phyloP scores from a whole-genome alignment of 92 coral and sea anemone species.

The Isaurus tuberculatus region DNA sequence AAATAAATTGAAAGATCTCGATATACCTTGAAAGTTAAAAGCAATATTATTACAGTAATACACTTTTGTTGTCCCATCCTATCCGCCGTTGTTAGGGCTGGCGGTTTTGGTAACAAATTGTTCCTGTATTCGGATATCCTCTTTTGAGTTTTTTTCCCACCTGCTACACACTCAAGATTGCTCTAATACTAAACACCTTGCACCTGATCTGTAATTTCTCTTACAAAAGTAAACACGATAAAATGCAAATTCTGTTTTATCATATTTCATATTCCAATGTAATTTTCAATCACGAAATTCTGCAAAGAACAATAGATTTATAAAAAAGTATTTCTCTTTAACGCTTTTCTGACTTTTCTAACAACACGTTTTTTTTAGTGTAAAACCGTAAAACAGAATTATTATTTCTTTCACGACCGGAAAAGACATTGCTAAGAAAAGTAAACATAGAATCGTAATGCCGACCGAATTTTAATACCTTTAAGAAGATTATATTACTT shows the following conservation, averaged over 20 bases:
- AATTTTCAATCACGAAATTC: not conserved
- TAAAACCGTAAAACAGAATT: not conserved
- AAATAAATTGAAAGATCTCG: not conserved
- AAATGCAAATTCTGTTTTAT: not conserved
- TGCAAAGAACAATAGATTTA: not conserved
- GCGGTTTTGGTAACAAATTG: not conserved
- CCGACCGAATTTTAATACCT: not conserved
- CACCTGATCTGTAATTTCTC: not conserved
- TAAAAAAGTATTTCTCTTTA: not conserved
- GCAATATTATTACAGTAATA: not conserved
- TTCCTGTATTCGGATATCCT: not conserved
- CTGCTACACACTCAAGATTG: not conserved
- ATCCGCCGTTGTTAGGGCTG: not conserved
- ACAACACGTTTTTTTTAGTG: not conserved
- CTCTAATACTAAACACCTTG: not conserved
- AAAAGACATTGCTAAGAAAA: not conserved
- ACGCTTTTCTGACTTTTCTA: not conserved
- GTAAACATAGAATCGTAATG: not conserved
- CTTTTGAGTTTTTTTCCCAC: not conserved
- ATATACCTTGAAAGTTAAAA: not conserved
- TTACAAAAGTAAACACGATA: not conserved
- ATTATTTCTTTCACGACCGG: not conserved
- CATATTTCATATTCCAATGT: not conserved
- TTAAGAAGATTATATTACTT: not conserved
- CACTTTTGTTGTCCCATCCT: not conserved